Base-by-base conservation (phyloP, 2,797 vertebrate species). In the Rhyacichthys aspro region DNA sequence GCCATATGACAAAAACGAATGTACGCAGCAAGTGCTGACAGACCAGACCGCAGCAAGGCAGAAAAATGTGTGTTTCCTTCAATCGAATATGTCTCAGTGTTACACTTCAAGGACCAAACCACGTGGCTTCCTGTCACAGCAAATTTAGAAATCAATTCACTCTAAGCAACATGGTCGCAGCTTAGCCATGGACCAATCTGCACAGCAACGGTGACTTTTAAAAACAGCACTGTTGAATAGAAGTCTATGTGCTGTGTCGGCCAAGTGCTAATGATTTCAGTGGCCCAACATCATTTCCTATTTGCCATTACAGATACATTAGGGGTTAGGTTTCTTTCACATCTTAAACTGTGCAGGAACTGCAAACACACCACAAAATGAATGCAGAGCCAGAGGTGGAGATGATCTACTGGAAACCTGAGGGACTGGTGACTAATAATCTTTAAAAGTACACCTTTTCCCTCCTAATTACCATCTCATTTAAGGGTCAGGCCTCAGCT, bases 391-490 rank as follows among this genome's bases (percentile, higher is more conserved):
- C 38, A 68, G 65, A 70, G 48, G 54, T 59, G 70, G 52, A 58
- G 53, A 75, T 78, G 52, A 80, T 79, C 67, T 72, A 56, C 60
- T 64, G 47, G 33, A 79, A 79, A 85, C 86, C 82, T 85, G 57
- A 60, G 65, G 82, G 85, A 88, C 84, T 70, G 67, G 67, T 69
- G 79, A 81, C 77, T 91, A 91, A 91, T 92, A 88, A 90, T 88
- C 83, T 83, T 75, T 74, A 85, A 91, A 91, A 90, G 88, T 86
- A 89, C 88, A 93, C 89, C 88, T 92, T 93, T 92, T 90, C 83
- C 83, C 75, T 81, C 68, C 86, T 86, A 90, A 91, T 93, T 92
- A 91, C 77, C 82, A 79, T 79, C 85, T 92, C 70, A 83, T 90
- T 91, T 90, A 81, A 79, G 88, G 90, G 88, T 92, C 89, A 89